These are phyloP conservation scores for Esox niger DNA, from an alignment of 2,113 vertebrate species.

Conservation along the genomic window DNA sequence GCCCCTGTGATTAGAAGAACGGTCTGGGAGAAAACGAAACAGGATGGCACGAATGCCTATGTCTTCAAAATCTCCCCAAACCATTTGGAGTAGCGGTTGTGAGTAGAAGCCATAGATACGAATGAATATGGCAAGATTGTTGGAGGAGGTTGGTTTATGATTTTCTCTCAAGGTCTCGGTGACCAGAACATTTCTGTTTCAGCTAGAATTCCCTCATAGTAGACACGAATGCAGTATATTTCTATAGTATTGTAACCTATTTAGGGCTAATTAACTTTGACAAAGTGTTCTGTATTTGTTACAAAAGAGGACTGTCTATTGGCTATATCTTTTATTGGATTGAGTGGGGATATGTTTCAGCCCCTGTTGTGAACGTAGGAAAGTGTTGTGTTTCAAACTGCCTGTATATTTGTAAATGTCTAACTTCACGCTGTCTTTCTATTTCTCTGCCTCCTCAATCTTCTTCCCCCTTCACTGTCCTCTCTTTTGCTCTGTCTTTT, in stretches of 20 bases:
- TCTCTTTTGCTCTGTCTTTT: background rate
- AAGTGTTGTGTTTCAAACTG: constrained; percentile 2
- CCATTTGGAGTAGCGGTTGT: no score
- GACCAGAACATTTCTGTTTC: constrained; percentile 25
- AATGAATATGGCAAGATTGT: no score
- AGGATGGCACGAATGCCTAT: no score
- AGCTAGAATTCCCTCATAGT: constrained; percentile 19
- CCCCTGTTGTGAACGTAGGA: background rate
- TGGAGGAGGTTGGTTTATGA: no score
- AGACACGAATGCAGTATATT: constrained; percentile 27
- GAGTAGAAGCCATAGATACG: no score
- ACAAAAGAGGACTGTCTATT: background rate
- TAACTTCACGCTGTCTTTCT: no score
- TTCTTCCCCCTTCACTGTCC: background rate
- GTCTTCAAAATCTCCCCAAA: no score
- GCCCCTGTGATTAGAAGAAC: no score
- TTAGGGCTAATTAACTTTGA: background rate
- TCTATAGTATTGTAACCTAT: background rate
- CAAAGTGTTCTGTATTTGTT: background rate
- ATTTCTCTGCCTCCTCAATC: no score
- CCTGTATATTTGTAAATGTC: background rate
- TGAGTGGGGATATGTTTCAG: background rate
- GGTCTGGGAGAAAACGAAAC: no score
- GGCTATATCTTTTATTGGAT: background rate
- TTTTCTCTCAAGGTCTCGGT: constrained; percentile 53